These are phyloP conservation scores for Thumatha senex DNA, from an alignment of 2,888 invertebrate genomes.

Conservation along the genomic window DNA sequence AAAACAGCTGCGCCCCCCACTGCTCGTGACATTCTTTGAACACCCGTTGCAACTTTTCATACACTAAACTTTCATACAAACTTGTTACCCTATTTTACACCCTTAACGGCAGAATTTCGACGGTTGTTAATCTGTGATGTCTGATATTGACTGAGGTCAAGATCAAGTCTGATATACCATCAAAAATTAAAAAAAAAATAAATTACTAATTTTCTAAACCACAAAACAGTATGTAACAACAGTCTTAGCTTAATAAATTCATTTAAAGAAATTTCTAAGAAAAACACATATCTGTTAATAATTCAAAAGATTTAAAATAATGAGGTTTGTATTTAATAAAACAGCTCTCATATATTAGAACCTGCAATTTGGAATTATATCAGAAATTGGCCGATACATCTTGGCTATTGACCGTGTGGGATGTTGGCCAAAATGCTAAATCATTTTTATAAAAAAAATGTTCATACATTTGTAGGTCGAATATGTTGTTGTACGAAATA, in stretches of 20 bases:
- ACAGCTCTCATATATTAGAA: constrained; percentile 27
- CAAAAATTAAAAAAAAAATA: too few relatives aligned
- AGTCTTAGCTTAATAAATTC: background rate
- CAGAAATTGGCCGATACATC: constrained; percentile 37
- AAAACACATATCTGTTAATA: background rate
- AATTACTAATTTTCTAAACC: background rate
- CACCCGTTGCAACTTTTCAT: too few relatives aligned
- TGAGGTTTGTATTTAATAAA: constrained; percentile 16
- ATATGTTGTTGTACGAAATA: constrained; percentile 16
- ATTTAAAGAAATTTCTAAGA: background rate
- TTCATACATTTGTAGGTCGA: constrained; percentile 17
- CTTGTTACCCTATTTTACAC: too few relatives aligned
- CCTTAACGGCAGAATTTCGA: too few relatives aligned
- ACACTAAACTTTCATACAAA: too few relatives aligned
- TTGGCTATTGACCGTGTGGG: constrained; percentile 31
- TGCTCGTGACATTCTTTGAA: too few relatives aligned
- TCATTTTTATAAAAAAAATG: constrained; percentile 20
- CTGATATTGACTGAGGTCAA: too few relatives aligned
- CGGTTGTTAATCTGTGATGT: too few relatives aligned
- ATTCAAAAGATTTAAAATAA: constrained; percentile 10
- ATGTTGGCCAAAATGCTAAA: constrained; percentile 35
- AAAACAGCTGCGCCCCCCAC: too few relatives aligned
- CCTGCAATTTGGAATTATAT: constrained; percentile 19
- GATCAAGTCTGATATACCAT: too few relatives aligned
- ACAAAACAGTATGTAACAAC: background rate